Evolutionary conservation across 2,113 vertebrate genomes (phyloP).

Genomic region (Cheilinus undulatus): DNA sequence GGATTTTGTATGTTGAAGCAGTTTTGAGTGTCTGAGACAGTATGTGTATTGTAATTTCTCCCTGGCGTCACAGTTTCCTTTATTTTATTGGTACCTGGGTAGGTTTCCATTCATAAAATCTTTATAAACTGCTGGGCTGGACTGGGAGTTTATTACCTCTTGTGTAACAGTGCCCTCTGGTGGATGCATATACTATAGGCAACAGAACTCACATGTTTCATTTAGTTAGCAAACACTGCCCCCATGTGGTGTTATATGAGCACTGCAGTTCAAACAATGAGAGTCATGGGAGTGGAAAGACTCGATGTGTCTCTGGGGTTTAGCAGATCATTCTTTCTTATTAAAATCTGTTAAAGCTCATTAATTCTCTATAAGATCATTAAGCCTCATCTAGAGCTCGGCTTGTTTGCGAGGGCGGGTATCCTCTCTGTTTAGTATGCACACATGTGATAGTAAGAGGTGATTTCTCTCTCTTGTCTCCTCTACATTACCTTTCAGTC

Average conservation of each 20-base stretch:
- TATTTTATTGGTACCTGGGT: not conserved
- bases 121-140: not conserved
- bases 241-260: constrained; percentile 38
- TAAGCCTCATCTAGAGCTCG: constrained; percentile 40
- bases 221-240: constrained; percentile 41
- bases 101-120: not conserved
- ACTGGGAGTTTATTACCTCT: not conserved
- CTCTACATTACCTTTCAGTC: constrained; percentile 57
- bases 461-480: constrained; percentile 45
- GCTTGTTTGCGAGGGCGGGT: constrained; percentile 24
- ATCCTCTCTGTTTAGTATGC: constrained; percentile 43
- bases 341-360: constrained; percentile 61
- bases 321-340: constrained; percentile 33
- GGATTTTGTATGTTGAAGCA: not conserved
- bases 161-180: constrained; percentile 34
- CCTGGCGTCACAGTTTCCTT: not conserved
- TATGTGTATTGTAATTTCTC: not conserved
- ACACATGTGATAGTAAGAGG: constrained; percentile 6
- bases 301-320: constrained; percentile 28
- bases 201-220: rapidly evolving
- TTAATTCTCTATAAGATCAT: constrained; percentile 69
- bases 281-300: not conserved
- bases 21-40: not conserved
- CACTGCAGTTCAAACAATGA: constrained; percentile 15
- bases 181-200: constrained; percentile 5